Base-by-base conservation (phyloP, 2,888 invertebrate genomes). In the Phengaris arion region DNA sequence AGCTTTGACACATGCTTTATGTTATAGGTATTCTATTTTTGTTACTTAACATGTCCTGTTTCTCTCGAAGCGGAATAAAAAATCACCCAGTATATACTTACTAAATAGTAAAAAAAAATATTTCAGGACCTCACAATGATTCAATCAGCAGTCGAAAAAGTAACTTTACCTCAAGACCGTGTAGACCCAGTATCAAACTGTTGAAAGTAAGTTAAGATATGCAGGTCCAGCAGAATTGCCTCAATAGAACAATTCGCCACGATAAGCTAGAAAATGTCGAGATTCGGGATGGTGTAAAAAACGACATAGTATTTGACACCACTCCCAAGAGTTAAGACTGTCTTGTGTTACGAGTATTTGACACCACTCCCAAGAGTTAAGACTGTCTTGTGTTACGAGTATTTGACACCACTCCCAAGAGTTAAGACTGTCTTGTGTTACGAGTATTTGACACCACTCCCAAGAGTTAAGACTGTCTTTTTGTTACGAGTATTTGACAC, bases 71-170 rank as follows among this genome's bases (percentile, higher is more conserved):
- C 35, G 2, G 2, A 35, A 35, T 35, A 35, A 35, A 22, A 35
- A 35, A 35, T 35, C 35, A 35, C 2, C 1, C 35, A 2, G 4
- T 35, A 35, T 35, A 35, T 35, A 15, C 9, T 59, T 59, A 2
- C 0, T 3, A 15, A 15, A 48, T 45, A 52, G 22, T 46, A n/a
- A 51, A 45, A 2, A 15, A 52, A 82, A n/a, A n/a, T 84, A 77
- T 85, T 84, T 13, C 86, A 93, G 93, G 88, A 89, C 88, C 88
- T 86, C 88, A 91, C 83, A 91, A 93, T 93, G 93, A 91, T 83
- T 90, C 93, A 85, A 85, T 89, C 85, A 87, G 85, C 86, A 92
- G 86, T 83, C 88, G 89, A 81, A 89, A 89, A 86, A 92, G 89
- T 86, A 89, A 89, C 77, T 87, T 91, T 85, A 83, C 91, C 76